Base-by-base conservation (phyloP, 2,113 vertebrate genomes). In the Hylia prasina region DNA sequence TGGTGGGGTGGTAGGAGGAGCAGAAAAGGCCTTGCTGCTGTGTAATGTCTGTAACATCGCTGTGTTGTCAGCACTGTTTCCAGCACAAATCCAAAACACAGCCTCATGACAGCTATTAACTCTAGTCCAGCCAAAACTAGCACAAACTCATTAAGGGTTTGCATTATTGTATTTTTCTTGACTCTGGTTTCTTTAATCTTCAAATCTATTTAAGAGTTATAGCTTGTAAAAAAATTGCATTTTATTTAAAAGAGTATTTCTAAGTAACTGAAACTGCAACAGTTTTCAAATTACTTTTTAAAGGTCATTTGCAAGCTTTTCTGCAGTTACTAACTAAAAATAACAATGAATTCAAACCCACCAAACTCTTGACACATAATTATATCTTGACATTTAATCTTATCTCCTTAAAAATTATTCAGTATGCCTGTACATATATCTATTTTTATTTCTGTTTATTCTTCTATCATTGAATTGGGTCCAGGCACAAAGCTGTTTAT, bases 311-410 rank as follows among this genome's bases (percentile, higher is more conserved):
- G 91, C 80, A 96, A 96, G 60, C 40, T 87, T 93, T 97, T 82
- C 37, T 97, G 88, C 72, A 73, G n/a, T 89, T 70, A 54, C 87
- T 89, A 93, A 93, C 90, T 96, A 93, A 98, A 98, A 97, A 94
- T 96, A 96, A 93, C 69, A 93, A 81, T 81, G 75, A 77, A 94
- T 94, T 91, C 72, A 82, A 85, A 96, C 69, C 64, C 90, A 87
- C 61, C 58, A 53, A 73, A 92, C 39, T 94, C 47, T 93, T 88
- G 56, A 53, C 39, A 82, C 63, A 86, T 96, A 97, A 95, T 97
- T 97, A 82, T 80, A 81, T 94, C 89, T 96, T 97, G 97, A 96
- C 75, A 97, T 97, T 97, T 97, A 97, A 94, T 97, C 61, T 90
- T 80, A 75, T 51, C 31, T 39, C 80, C 96, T 97, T 91, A 92